Base-by-base conservation (phyloP, 2,113 vertebrate genomes). In the Hymenochirus boettgeri region DNA sequence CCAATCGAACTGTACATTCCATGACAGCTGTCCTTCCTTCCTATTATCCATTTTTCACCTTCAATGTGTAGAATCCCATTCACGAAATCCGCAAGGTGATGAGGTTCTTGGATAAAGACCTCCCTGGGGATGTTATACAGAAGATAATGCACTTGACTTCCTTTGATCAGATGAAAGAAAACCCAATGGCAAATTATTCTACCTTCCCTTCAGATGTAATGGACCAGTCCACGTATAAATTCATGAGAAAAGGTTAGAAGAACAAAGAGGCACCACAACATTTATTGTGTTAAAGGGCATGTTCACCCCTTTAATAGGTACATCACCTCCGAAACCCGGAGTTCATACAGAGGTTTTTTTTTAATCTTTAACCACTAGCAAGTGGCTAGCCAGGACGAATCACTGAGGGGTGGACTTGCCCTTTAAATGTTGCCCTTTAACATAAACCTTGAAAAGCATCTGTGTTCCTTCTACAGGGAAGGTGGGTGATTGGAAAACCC, bases 121-220 rank as follows among this genome's bases (percentile, higher is more conserved):
- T 62, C 12, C 67, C 76, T 12, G 26, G 23, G 13, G 77, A 84
- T 22, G 71, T 83, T 29, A 76, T 74, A 35, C 50, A 77, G 46
- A 63, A 46, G 7, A 61, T 86, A 17, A 27, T 5, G 18, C 15
- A n/a, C 51, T 42, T 15, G 22, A 70, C 63, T 4, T 70, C 63
- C 23, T 86, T 88, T 63, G 75, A 82, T 25, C 73, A 67, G 2
- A 86, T 88, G 84, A 88, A 79, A 52, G 29, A 71, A 1, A 80
- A 85, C 70, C 76, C 73, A 8, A 75, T 82, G 80, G 60, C 77
- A 18, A 86, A 82, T 56, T 78, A 63, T 23, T 74, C 74, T 15
- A 73, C 73, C 0, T 8, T 72, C 2, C 0, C 17, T 21, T n/a
- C 7, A 15, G 54, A 66, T 12, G 2, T 60, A 22, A 5, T 69